Base-by-base conservation (phyloP, 1,140 invertebrate species). In the Eciton burchellii region DNA sequence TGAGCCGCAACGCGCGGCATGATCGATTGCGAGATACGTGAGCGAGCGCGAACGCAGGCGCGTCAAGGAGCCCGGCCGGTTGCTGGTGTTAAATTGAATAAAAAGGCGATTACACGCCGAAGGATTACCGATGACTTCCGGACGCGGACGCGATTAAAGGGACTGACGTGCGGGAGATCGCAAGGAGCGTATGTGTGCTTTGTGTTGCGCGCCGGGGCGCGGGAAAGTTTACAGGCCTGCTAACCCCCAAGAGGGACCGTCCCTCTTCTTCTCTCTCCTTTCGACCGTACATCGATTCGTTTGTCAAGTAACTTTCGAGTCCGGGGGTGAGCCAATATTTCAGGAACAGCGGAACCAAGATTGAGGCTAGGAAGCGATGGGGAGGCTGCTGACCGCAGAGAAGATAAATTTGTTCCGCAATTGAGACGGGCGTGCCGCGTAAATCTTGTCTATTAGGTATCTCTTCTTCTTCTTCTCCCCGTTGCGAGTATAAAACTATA, bases 341-440 rank as follows among this genome's bases (percentile, higher is more conserved):
- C 91, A 93, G 86, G 87, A 88, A 85, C 62, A 91, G 87, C 89
- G 89, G 91, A 90, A 91, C 89, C 89, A 92, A 93, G 91, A 92
- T 92, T 92, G 92, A 92, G 91, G 92, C 90, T 91, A 91, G 89
- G 88, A 92, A 92, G 89, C 90, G 90, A 91, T 90, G 91, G 87
- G 91, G 82, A 89, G 83, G 89, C 90, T 90, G 91, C 91, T 93
- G 92, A 93, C 91, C 92, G 86, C 91, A 89, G 89, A 84, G 89
- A 92, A 92, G 92, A 93, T 93, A 93, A 93, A 93, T 93, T 93
- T 92, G 91, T 92, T 91, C 91, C 89, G 90, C 92, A 93, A 93
- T 93, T 92, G 92, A 93, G 92, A 90, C 92, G 88, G 91, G 91
- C 92, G 89, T 92, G 90, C 89, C 85, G 89, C 89, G 92, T 93